phyloP scores from a whole-genome alignment of 1,140 invertebrate species.

The Penaeus indicus region DNA sequence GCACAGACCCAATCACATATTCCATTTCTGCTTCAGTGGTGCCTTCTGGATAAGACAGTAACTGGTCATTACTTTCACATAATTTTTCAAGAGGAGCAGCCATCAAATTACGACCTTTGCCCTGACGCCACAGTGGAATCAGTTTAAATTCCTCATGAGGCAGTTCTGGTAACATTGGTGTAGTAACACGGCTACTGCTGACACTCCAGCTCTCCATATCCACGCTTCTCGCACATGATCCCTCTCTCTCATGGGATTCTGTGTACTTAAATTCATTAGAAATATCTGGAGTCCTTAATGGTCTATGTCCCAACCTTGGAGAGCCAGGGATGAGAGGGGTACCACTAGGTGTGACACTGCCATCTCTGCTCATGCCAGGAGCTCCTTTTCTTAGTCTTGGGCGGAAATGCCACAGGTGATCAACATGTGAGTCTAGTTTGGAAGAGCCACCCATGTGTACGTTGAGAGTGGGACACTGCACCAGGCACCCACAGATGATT shows the following conservation, averaged over 20 bases:
- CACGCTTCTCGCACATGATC: neutral
- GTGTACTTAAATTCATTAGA: no score
- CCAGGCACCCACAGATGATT: slow-evolving; percentile 61
- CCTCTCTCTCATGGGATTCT: neutral
- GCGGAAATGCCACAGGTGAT: slow-evolving; percentile 63
- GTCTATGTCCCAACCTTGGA: slow-evolving; percentile 7
- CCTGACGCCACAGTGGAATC: slow-evolving; percentile 50
- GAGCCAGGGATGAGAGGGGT: slow-evolving; percentile 34
- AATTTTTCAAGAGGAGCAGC: slow-evolving; percentile 48
- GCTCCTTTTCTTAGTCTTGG: slow-evolving; percentile 42
- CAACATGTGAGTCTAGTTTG: slow-evolving; percentile 55
- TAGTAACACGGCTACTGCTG: slow-evolving; percentile 45
- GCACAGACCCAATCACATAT: slow-evolving; percentile 57
- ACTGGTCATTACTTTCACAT: slow-evolving; percentile 26
- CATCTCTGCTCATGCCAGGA: slow-evolving; percentile 45
- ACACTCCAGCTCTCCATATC: slow-evolving; percentile 30
- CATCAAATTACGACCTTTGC: slow-evolving; percentile 55
- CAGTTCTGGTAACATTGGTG: slow-evolving; percentile 53
- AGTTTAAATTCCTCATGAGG: slow-evolving; percentile 45
- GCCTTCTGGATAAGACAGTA: slow-evolving; percentile 40
- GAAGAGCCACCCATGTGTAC: slow-evolving; percentile 29
- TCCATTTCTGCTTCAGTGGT: slow-evolving; percentile 42
- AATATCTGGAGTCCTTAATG: slow-evolving; percentile 39
- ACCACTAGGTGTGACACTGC: slow-evolving; percentile 41
- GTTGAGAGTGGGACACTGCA: slow-evolving; percentile 55